Percentiles rank a stretch among this genome's conserved stretches.
Evolutionary conservation across 2,888 invertebrate species (phyloP).

Genomic region (Cylloceria caligata): DNA sequence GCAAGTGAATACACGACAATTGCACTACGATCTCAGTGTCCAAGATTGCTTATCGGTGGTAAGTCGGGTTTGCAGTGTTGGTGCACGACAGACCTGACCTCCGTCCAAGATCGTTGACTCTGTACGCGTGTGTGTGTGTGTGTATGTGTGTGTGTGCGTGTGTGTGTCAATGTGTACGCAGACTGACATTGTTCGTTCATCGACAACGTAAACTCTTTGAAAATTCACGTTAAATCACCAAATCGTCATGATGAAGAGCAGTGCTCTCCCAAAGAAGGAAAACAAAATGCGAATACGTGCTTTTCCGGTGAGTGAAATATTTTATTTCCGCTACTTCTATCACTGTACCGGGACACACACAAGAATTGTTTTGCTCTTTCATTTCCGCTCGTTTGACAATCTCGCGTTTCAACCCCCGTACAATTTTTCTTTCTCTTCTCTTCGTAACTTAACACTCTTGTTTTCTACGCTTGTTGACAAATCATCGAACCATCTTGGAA

Average conservation of each 20-base stretch:
- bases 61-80: constrained; percentile 36
- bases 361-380: constrained; percentile 45
- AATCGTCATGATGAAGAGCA: constrained; percentile 88
- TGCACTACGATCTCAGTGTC: constrained; percentile 49
- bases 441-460: constrained; percentile 7
- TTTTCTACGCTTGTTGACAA: constrained; percentile 23
- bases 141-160: constrained; percentile 37
- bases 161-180: constrained; percentile 75
- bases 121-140: constrained; percentile 44
- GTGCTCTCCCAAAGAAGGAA: constrained; percentile 94
- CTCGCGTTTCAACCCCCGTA: neutral
- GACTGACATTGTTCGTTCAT: constrained; percentile 59
- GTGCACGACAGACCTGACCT: constrained; percentile 59
- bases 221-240: constrained; percentile 61
- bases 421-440: constrained; percentile 4
- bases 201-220: constrained; percentile 22
- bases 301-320: constrained; percentile 94
- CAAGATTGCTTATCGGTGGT: constrained; percentile 61
- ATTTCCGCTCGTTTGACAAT: constrained; percentile 10
- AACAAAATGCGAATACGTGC: constrained; percentile 99
- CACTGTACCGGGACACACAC: neutral
- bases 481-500: constrained; percentile 19
- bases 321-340: neutral
- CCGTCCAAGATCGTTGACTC: constrained; percentile 70
- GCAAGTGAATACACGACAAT: constrained; percentile 52